phyloP scores from a whole-genome alignment of 2,797 vertebrate genomes.

The Discoglossus pictus region DNA sequence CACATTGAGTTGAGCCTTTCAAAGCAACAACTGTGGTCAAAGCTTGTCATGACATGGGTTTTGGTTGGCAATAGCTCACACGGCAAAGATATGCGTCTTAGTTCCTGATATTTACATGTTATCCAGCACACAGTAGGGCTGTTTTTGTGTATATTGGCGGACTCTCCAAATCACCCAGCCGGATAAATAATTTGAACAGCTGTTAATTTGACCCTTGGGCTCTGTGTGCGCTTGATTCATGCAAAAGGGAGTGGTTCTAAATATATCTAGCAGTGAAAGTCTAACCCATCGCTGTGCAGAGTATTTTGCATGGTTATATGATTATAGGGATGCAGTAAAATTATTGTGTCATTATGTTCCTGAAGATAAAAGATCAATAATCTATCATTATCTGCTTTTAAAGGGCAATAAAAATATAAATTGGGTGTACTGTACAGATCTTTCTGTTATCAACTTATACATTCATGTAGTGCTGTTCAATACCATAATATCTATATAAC shows the following conservation, averaged over 20 bases:
- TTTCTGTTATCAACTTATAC: too few species aligned
- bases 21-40: conserved; percentile 14
- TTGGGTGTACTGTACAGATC: too few species aligned
- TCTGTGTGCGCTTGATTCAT: conserved; percentile 9
- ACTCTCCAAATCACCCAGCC: conserved; percentile 17
- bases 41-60: conserved; percentile 19
- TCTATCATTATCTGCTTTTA: too few species aligned
- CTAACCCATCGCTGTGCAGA: not conserved
- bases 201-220: conserved; percentile 40
- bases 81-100: conserved; percentile 9
- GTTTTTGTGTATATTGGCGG: conserved; percentile 37
- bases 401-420: too few species aligned
- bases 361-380: too few species aligned
- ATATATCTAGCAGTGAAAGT: not conserved
- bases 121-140: conserved; percentile 23
- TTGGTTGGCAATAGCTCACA: conserved; percentile 6
- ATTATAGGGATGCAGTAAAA: too few species aligned
- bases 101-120: conserved; percentile 9
- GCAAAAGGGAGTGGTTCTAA: conserved; percentile 24
- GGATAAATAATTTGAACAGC: conserved; percentile 40
- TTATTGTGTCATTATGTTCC: too few species aligned
- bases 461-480: too few species aligned
- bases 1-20: conserved; percentile 13
- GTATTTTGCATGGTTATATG: too few species aligned
- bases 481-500: too few species aligned